These are phyloP conservation scores for Staurois parvus DNA, from an alignment of 2,797 vertebrate genomes.

Conservation along the genomic window DNA sequence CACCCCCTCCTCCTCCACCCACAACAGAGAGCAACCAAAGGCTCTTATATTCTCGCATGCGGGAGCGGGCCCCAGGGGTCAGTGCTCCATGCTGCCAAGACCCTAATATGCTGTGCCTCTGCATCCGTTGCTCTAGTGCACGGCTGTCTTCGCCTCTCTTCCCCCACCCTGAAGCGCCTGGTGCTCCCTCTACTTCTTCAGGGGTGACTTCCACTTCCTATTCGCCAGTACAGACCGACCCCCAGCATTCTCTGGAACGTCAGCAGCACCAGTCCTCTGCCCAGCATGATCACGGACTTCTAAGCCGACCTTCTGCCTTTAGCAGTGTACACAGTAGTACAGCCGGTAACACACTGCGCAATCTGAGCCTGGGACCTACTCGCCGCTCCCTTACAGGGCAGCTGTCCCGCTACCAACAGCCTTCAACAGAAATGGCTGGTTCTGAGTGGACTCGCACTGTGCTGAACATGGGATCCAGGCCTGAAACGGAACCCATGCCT, in stretches of 20 bases:
- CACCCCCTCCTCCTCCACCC: slow-evolving; percentile 80
- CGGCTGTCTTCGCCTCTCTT: slow-evolving; percentile 82
- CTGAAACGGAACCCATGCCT: slow-evolving; percentile 82
- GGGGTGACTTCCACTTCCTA: slow-evolving; percentile 85
- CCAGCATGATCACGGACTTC: slow-evolving; percentile 81
- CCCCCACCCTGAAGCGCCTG: slow-evolving; percentile 71
- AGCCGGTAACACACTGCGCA: slow-evolving; percentile 85
- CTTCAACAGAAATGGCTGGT: slow-evolving; percentile 76
- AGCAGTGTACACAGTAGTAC: slow-evolving; percentile 95
- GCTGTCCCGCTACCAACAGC: slow-evolving; percentile 80
- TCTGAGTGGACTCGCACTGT: slow-evolving; percentile 91
- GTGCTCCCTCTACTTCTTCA: slow-evolving; percentile 75
- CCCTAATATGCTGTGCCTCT: slow-evolving; percentile 94
- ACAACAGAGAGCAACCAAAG: slow-evolving; percentile 84
- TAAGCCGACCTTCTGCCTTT: slow-evolving; percentile 94
- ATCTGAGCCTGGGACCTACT: slow-evolving; percentile 82
- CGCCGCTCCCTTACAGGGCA: slow-evolving; percentile 80
- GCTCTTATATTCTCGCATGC: slow-evolving; percentile 83
- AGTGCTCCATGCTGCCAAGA: slow-evolving; percentile 91
- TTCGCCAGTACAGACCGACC: slow-evolving; percentile 91
- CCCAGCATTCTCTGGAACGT: slow-evolving; percentile 82
- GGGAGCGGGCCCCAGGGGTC: slow-evolving; percentile 81
- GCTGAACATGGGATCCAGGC: slow-evolving; percentile 84
- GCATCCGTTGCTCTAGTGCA: slow-evolving; percentile 89
- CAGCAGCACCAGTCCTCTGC: slow-evolving; percentile 74